A percentile compares a stretch with the other conserved stretches of the same genome.
phyloP scores from a whole-genome alignment of 2,797 vertebrate species.

The Hemibagrus guttatus region DNA sequence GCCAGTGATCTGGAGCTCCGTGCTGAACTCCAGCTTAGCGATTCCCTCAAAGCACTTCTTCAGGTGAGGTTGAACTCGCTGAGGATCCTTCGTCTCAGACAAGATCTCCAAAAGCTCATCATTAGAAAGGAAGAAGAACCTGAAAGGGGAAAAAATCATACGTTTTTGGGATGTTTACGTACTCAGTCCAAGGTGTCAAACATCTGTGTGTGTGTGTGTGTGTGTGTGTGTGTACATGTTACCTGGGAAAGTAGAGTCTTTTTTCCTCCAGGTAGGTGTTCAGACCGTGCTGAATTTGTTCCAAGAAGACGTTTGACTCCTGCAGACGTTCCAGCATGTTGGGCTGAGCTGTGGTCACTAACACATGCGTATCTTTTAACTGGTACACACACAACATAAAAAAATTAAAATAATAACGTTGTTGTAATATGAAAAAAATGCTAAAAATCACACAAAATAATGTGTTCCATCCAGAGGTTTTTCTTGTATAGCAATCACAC shows the following conservation, averaged over 20 bases:
- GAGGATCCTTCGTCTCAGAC: constrained; percentile 92
- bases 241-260: constrained; percentile 94
- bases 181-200: not conserved
- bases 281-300: constrained; percentile 89
- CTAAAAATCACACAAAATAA: not conserved
- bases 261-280: constrained; percentile 91
- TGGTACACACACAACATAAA: constrained; percentile 57
- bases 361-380: constrained; percentile 83
- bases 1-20: constrained; percentile 80
- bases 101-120: constrained; percentile 93
- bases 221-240: constrained; percentile 35
- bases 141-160: constrained; percentile 48
- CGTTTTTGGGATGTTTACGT: not conserved
- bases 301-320: constrained; percentile 83
- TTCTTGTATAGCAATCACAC: constrained; percentile 1
- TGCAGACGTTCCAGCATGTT: constrained; percentile 84
- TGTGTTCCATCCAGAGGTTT: not conserved
- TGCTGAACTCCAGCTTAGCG: constrained; percentile 84
- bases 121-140: constrained; percentile 94
- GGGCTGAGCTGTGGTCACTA: constrained; percentile 84
- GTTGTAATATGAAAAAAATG: not conserved
- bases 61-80: constrained; percentile 89
- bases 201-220: not conserved
- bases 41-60: constrained; percentile 97
- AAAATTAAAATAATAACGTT: not conserved